A percentile compares a stretch with the other conserved stretches of the same genome.
Evolutionary conservation across 2,113 vertebrate species (phyloP).

Genomic region (Misgurnus anguillicaudatus): DNA sequence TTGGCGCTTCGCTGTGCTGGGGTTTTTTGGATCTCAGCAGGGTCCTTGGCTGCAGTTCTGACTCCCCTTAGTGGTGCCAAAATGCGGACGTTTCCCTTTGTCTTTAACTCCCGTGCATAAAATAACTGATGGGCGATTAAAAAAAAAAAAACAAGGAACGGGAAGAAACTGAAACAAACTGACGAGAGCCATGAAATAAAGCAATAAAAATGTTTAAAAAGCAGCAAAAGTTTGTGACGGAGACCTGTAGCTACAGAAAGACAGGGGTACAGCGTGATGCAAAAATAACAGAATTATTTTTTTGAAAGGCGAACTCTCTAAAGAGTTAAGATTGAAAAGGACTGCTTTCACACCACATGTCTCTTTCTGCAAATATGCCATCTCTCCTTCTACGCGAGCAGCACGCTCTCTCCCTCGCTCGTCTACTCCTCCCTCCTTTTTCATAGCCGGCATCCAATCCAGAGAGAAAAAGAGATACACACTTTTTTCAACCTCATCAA

Average conservation of each 20-base stretch:
- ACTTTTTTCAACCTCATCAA: conserved; percentile 73
- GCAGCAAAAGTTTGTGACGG: conserved; percentile 62
- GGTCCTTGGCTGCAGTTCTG: conserved; percentile 86
- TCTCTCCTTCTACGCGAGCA: conserved; percentile 63
- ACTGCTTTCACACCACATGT: conserved; percentile 62
- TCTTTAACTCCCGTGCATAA: conserved; percentile 70
- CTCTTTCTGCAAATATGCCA: conserved; percentile 70
- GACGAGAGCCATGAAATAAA: conserved; percentile 56
- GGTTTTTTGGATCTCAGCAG: conserved; percentile 82
- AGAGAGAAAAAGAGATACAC: conserved; percentile 40
- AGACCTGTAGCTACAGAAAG: conserved; percentile 61
- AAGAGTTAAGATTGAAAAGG: conserved; percentile 65
- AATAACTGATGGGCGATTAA: conserved; percentile 66
- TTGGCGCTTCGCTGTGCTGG: conserved; percentile 75
- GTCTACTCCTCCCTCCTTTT: conserved; percentile 62
- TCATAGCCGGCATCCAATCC: conserved; percentile 70
- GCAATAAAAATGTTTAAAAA: conserved; percentile 52
- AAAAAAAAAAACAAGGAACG: conserved; percentile 54
- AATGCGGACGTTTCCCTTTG: conserved; percentile 79
- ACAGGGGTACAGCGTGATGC: conserved; percentile 54
- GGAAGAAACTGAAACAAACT: conserved; percentile 56
- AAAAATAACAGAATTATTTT: conserved; percentile 44
- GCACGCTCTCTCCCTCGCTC: conserved; percentile 62
- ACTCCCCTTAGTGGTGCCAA: conserved; percentile 79
- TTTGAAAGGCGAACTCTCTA: conserved; percentile 47